phyloP scores from a whole-genome alignment of 2,113 vertebrate species.

The Tragulus kanchil region DNA sequence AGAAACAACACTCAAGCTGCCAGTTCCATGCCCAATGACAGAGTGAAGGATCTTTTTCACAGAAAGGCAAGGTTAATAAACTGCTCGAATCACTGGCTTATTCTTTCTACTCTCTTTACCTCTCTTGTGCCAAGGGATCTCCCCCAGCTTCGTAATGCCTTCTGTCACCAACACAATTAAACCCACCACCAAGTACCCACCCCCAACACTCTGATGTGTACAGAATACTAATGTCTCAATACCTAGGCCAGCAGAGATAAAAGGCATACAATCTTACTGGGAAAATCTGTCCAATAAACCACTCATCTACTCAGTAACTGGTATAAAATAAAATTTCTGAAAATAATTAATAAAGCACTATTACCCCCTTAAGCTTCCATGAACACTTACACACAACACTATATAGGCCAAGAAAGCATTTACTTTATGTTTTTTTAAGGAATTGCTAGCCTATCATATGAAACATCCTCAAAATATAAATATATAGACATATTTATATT shows the following conservation, averaged over 20 bases:
- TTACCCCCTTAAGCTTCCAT: background rate
- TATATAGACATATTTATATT: background rate
- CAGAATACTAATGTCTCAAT: background rate
- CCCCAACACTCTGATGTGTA: background rate
- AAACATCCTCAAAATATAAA: background rate
- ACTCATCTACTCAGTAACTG: background rate
- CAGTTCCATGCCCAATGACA: slow-evolving; percentile 55
- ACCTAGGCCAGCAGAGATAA: background rate
- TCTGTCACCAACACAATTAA: slow-evolving; percentile 61
- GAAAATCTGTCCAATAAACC: background rate
- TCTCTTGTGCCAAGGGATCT: slow-evolving; percentile 3
- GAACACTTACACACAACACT: background rate
- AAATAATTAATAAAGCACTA: background rate
- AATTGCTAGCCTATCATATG: background rate
- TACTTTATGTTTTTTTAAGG: background rate
- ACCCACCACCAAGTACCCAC: background rate
- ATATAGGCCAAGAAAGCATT: background rate
- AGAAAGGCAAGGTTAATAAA: slow-evolving; percentile 64
- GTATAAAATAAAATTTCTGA: background rate
- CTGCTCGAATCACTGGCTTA: slow-evolving; percentile 39
- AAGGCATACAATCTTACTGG: background rate
- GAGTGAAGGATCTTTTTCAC: slow-evolving; percentile 58
- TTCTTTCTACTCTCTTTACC: background rate
- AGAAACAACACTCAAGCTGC: slow-evolving; percentile 67
- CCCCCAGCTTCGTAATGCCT: background rate